Conservation (phyloP, 1,140 invertebrate species). For the Leptinotarsa undecemlineata region DNA sequence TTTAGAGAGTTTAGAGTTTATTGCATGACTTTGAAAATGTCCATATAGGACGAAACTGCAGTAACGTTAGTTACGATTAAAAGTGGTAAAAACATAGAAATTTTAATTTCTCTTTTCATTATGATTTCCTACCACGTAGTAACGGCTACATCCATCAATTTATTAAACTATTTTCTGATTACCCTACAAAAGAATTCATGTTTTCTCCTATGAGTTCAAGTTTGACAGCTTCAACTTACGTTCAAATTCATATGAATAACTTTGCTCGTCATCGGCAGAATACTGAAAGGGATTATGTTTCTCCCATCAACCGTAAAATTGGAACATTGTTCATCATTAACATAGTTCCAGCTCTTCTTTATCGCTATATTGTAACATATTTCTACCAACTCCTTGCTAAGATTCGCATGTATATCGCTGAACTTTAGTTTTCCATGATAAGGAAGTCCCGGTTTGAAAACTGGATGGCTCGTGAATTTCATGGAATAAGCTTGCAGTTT, state of each 20-base stretch:
- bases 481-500: conserved; percentile 6
- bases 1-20: too few relatives aligned
- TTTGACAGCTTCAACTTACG: conserved; percentile 29
- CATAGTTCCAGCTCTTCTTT: conserved; percentile 50
- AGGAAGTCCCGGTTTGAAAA: conserved; percentile 65
- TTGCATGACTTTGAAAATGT: too few relatives aligned
- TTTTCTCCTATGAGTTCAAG: background rate
- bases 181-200: background rate
- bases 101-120: too few relatives aligned
- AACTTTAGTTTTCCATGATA: conserved; percentile 61
- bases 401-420: conserved; percentile 33
- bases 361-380: conserved; percentile 52
- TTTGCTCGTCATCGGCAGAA: conserved; percentile 46
- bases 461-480: conserved; percentile 48
- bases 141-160: too few relatives aligned
- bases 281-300: conserved; percentile 22
- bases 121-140: too few relatives aligned
- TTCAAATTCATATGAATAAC: conserved; percentile 44
- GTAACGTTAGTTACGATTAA: too few relatives aligned
- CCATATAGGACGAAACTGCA: too few relatives aligned
- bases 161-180: too few relatives aligned
- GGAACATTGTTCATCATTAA: conserved; percentile 42
- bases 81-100: too few relatives aligned
- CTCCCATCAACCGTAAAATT: conserved; percentile 40
- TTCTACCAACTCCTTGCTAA: conserved; percentile 43